These are phyloP conservation scores for Phrixothrix hirtus DNA, from an alignment of 2,888 invertebrate species.

Conservation along the genomic window DNA sequence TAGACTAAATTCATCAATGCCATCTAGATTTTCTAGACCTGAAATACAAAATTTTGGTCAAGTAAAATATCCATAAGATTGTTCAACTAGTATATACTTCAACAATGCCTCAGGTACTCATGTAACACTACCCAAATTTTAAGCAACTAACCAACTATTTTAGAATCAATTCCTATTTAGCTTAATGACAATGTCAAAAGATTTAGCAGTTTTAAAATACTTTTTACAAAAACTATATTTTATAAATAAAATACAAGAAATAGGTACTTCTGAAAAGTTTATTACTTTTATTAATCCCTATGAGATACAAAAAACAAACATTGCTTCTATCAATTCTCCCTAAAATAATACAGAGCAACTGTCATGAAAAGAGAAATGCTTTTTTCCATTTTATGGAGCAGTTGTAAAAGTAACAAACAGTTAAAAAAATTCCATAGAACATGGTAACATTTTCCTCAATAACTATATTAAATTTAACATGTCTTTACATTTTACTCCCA, in stretches of 20 bases:
- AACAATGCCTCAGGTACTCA: too few species aligned
- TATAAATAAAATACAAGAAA: too few species aligned
- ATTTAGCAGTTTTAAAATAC: too few species aligned
- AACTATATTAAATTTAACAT: constrained; percentile 30
- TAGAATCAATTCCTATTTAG: too few species aligned
- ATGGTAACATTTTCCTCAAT: constrained; percentile 34
- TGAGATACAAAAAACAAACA: constrained; percentile 68
- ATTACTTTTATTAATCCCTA: constrained; percentile 48
- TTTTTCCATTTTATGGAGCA: constrained; percentile 39
- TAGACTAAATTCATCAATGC: too few species aligned
- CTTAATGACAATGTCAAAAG: too few species aligned
- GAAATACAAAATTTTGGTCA: too few species aligned
- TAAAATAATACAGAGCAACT: constrained; percentile 62
- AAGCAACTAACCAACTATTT: too few species aligned
- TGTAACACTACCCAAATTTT: neutral
- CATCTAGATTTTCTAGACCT: too few species aligned
- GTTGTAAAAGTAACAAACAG: constrained; percentile 20
- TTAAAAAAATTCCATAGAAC: constrained; percentile 33
- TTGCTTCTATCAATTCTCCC: constrained; percentile 59
- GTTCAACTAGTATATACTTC: too few species aligned
- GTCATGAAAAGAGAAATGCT: constrained; percentile 55
- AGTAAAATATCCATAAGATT: too few species aligned
- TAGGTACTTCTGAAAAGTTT: constrained; percentile 23
- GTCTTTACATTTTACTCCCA: constrained; percentile 23
- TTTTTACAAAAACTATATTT: too few species aligned